These are phyloP conservation scores for Solen grandis DNA, from an alignment of 1,140 invertebrate genomes.

Conservation along the genomic window DNA sequence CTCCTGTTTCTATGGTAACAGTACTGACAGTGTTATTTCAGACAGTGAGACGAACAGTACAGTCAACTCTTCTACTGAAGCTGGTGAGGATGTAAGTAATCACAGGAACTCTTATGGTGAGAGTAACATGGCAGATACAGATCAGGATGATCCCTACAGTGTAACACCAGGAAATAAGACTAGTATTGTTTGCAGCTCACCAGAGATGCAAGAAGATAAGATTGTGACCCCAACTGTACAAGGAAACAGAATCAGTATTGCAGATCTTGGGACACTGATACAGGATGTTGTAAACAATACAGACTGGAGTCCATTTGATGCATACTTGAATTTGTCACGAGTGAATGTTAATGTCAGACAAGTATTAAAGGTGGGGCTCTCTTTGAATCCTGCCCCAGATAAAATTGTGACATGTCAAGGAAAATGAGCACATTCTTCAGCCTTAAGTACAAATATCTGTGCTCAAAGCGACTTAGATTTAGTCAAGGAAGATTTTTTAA, in stretches of 20 bases:
- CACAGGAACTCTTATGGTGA: neutral
- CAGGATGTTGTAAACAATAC: slow-evolving; percentile 18
- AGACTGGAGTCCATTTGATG: slow-evolving; percentile 60
- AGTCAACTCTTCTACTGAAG: neutral
- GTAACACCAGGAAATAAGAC: neutral
- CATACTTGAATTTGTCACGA: slow-evolving; percentile 67
- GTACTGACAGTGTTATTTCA: neutral
- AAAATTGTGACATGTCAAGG: slow-evolving; percentile 34
- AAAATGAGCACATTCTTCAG: neutral
- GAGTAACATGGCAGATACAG: neutral
- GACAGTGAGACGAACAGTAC: neutral
- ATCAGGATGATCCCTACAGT: slow-evolving; percentile 36
- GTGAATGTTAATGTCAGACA: slow-evolving; percentile 78
- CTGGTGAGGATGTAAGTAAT: neutral
- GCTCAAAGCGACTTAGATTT: too few species aligned
- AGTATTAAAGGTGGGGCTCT: slow-evolving; percentile 63
- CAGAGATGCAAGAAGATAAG: slow-evolving; percentile 10
- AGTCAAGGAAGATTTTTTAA: too few species aligned
- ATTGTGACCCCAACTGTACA: slow-evolving; percentile 30
- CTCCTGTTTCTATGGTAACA: slow-evolving; percentile 30
- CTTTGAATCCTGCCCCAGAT: slow-evolving; percentile 5
- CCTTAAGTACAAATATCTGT: too few species aligned
- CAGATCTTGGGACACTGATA: slow-evolving; percentile 42
- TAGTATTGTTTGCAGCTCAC: neutral
- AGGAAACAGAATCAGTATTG: slow-evolving; percentile 25